Conservation (phyloP, 2,797 vertebrate genomes). For the Parauchenoglanis punctatus region DNA sequence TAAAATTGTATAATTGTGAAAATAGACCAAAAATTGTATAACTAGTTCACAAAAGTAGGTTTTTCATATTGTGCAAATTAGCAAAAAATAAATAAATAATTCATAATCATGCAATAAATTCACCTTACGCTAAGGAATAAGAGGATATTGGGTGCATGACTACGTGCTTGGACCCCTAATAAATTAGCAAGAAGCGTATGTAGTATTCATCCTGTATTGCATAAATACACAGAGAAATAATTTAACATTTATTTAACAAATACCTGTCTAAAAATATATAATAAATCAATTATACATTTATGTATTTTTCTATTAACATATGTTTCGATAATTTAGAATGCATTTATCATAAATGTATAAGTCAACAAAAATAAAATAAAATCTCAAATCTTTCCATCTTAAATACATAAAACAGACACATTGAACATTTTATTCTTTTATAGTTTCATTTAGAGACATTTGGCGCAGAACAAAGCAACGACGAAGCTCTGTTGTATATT, state of each 20-base stretch:
- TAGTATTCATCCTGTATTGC: background rate
- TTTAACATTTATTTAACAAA: background rate
- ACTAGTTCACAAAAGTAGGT: background rate
- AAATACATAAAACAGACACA: background rate
- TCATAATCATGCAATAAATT: background rate
- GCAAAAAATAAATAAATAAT: background rate
- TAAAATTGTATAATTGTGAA: too few relatives aligned
- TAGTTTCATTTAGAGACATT: background rate
- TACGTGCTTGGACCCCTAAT: background rate
- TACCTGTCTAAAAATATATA: background rate
- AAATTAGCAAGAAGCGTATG: background rate
- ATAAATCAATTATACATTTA: background rate
- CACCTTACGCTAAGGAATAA: background rate
- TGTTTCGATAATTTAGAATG: background rate
- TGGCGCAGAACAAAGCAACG: background rate
- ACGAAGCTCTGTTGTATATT: background rate
- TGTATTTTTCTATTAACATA: background rate
- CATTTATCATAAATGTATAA: background rate
- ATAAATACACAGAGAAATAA: background rate
- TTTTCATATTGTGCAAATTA: background rate
- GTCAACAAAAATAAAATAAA: background rate
- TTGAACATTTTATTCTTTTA: background rate
- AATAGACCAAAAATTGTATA: too few relatives aligned
- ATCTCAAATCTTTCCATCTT: background rate
- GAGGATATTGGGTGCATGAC: background rate